Evolutionary conservation across 2,797 vertebrate genomes (phyloP).

Genomic region (Enteromius paludinosus): DNA sequence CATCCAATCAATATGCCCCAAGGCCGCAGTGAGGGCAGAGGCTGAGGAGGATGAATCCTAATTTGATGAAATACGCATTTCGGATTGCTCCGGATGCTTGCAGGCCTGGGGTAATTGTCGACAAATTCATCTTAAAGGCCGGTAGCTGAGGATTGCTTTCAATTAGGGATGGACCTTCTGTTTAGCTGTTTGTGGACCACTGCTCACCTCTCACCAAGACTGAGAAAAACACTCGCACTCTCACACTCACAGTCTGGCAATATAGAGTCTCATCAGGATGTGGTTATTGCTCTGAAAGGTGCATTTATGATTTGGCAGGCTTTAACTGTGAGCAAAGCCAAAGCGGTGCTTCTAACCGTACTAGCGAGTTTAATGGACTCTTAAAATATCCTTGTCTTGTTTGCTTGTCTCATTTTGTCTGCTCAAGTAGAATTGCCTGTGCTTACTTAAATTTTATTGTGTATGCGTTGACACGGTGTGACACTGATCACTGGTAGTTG

Average conservation of each 20-base stretch:
- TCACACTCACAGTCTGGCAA: conserved; percentile 9
- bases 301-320: conserved; percentile 48
- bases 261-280: conserved; percentile 14
- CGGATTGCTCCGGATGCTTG: conserved; percentile 75
- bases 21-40: conserved; percentile 73
- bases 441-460: conserved; percentile 14
- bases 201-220: conserved; percentile 17
- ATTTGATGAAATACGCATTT: conserved; percentile 86
- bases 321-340: conserved; percentile 30
- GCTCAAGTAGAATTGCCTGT: conserved; percentile 17
- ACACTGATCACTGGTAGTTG: not conserved
- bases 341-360: conserved; percentile 25
- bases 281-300: conserved; percentile 37
- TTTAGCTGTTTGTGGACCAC: conserved; percentile 30
- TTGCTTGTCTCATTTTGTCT: conserved; percentile 44
- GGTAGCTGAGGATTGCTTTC: conserved; percentile 90
- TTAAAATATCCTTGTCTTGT: conserved; percentile 45
- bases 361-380: conserved; percentile 43
- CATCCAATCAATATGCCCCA: conserved; percentile 83
- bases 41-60: conserved; percentile 81
- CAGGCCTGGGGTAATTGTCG: conserved; percentile 84
- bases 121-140: conserved; percentile 92
- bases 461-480: not conserved
- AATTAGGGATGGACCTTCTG: conserved; percentile 85
- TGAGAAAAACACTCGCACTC: conserved; percentile 12